Base-by-base conservation (phyloP, 1,140 invertebrate genomes). In the Hyles euphorbiae region DNA sequence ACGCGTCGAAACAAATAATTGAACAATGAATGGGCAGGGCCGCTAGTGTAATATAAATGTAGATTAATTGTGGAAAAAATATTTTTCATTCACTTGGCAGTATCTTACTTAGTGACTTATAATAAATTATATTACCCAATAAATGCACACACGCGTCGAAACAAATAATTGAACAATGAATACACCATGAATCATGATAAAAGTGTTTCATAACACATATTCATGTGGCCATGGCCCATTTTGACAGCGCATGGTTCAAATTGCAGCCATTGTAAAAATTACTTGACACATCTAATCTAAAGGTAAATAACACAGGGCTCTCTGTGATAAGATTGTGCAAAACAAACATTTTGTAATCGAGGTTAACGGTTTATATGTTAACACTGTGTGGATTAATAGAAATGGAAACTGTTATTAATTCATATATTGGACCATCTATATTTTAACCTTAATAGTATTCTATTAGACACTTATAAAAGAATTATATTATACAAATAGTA, bases 241-340 rank as follows among this genome's bases (percentile, higher is more conserved):
- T 76, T 65, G 32, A 49, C 12, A 47, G 11, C 48, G 11, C 52
- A 70, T 62, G 68, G 57, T 40, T 61, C 56, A 63, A 62, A 67
- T 67, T 47, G 54, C 56, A 53, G 12, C 48, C 57, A 57, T 58
- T 69, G 56, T 76, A 78, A 80, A 81, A 81, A 72, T 70, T 69
- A 71, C 61, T 61, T 74, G 59, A 60, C 58, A 54, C 68, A 68
- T 77, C 68, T 86, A 81, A 86, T 86, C 83, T 70, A n/a, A 69
- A 73, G 71, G 61, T 70, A 86, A 83, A 86, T 79, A 82, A 65
- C 56, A 34, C 66, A 79, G 72, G 81, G 78, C 68, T 57, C 9
- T 9, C 5, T 6, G 3, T 40, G 83, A 86, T 86, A 82, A 83
- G 74, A 75, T 78, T 69, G 57, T 62, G 34, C 22, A 57, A 61